Evolutionary conservation across 2,888 invertebrate species (phyloP), one percentile per base, ranked within the genome.

Genomic region (Lasioglossum zephyrum): DNA sequence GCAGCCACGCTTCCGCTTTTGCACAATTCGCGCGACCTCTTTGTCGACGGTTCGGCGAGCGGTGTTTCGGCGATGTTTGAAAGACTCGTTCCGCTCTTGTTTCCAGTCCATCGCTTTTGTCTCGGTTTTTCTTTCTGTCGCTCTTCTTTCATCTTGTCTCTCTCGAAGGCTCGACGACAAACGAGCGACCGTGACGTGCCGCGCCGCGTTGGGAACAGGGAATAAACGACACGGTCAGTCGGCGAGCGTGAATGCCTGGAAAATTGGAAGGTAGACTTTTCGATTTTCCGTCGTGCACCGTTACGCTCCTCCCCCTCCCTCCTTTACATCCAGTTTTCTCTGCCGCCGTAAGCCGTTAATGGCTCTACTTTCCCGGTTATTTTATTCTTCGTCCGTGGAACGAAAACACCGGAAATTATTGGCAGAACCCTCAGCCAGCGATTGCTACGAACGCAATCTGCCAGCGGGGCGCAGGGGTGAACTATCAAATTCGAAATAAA

Each of bases 241-340:
- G 78, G 78, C 75, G 73, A 36, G 77, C 81, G 69, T 79, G 85
- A 86, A 86, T 73, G 78, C 78, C 79, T 66, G 76, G 85, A 81
- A 86, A 86, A 86, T 85, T 86, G 84, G 81, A 85, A 79, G 78
- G 81, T 77, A 53, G 80, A 80, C 73, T 73, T 76, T 85, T 79
- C 81, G 78, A 86, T 81, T 85, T 79, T 79, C 47, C 79, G 57
- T 5, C 70, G 72, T 18, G n/a, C 49, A 18, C 66, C 57, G 78
- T 47, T 13, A 9, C 8, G 4, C 47, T 4, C 16, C 47, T 31
- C 1, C 31, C 31, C 0, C 31, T 66, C 6, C 39, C 73, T 18
- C 26, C 73, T 36, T 16, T 31, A 6, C 73, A 9, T 44, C 66
- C 63, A 22, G 26, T 22, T 73, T 36, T 36, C 26, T 44, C 26